Evolutionary conservation across 1,140 invertebrate genomes (phyloP), one percentile per base, ranked within the genome.

Genomic region (Drosophila repleta): DNA sequence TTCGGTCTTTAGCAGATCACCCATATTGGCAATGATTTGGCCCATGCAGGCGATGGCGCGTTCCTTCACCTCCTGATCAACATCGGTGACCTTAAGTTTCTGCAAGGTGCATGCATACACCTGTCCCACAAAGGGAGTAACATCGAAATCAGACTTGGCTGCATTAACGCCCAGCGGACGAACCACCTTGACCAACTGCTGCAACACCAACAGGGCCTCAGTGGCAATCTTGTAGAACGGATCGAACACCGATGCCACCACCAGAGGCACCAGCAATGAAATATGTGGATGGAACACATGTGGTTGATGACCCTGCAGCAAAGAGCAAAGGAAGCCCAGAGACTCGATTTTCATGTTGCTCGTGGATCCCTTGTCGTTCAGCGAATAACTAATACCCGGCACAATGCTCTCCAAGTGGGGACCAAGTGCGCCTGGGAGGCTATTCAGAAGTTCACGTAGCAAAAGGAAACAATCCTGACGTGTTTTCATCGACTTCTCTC

Each of bases 311-410:
- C 96, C 96, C 32, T 95, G 94, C 24, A 99, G 91, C 55, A 99
- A 92, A 76, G 96, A 97, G 91, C 98, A 96, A 5, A 99, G 93
- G 92, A 99, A 99, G 45, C 97, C 95, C 62, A 99, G 92, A 0
- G 98, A 97, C 87, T 99, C 98, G 73, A 99, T 99, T 93, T 99
- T 99, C 97, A 99, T 99, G 82, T 98, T 99, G 48, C 97, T 98
- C 26, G 97, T 98, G 0, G 97, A 97, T 87, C 97, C 97, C 83
- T 98, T 98, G 83, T 99, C 98, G 0, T 96, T 96, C 18, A 99
- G 93, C 8, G 97, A 97, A 90, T 96, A 98, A 78, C 97, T 96
- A 76, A 99, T 97, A 5, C 97, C 97, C 4, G 97, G 96, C 41
- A 99, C 95, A 21, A 99, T 92, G 17, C 95, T 94, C 0, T 96